These are phyloP conservation scores for Drosophila rhopaloa DNA, from an alignment of 1,140 invertebrate species.

Conservation along the genomic window DNA sequence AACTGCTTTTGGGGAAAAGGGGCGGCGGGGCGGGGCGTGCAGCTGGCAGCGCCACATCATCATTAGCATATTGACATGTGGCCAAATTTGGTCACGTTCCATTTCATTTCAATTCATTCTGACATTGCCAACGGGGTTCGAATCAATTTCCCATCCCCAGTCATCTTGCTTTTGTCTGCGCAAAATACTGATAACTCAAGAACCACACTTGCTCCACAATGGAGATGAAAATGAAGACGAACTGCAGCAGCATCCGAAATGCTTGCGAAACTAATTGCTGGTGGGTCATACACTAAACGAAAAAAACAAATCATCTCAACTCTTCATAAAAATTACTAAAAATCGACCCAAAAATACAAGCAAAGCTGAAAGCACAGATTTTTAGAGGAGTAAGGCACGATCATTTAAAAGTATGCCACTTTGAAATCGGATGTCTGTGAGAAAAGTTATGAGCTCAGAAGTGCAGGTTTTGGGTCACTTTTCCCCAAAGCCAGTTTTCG, in stretches of 20 bases:
- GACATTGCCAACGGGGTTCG: conserved; percentile 58
- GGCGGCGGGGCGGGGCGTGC: too few relatives aligned
- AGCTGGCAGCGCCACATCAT: conserved; percentile 45
- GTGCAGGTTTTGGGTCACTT: too few relatives aligned
- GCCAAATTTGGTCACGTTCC: conserved; percentile 81
- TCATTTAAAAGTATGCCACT: too few relatives aligned
- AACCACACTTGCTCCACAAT: conserved; percentile 5
- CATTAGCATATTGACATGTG: conserved; percentile 83
- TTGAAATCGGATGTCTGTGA: too few relatives aligned
- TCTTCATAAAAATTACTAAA: neutral
- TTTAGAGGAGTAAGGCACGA: too few relatives aligned
- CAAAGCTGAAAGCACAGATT: too few relatives aligned
- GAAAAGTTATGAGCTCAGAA: too few relatives aligned
- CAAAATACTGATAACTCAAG: conserved; percentile 34
- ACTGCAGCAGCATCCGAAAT: conserved; percentile 9
- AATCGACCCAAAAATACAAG: neutral
- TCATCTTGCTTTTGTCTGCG: neutral
- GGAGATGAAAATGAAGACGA: conserved; percentile 22
- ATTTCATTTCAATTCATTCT: conserved; percentile 78
- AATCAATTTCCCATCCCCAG: conserved; percentile 67
- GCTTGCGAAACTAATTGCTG: conserved; percentile 64
- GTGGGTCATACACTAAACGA: conserved; percentile 7
- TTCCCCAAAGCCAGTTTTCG: too few relatives aligned
- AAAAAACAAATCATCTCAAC: neutral
- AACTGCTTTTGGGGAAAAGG: neutral